These are phyloP conservation scores for Oplegnathus fasciatus DNA, from an alignment of 2,113 vertebrate species.

Conservation along the genomic window DNA sequence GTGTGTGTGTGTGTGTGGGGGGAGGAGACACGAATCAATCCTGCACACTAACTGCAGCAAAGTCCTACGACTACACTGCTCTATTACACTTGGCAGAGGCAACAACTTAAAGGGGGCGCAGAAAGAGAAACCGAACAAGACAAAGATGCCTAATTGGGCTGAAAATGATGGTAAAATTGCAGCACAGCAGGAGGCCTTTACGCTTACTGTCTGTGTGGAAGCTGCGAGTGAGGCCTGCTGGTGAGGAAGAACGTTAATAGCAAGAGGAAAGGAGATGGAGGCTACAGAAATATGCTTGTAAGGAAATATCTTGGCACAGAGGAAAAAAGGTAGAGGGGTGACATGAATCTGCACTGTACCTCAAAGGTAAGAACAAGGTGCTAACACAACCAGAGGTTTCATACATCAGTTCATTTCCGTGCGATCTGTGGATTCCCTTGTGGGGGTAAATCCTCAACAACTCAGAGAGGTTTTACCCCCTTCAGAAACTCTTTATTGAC, in stretches of 20 bases:
- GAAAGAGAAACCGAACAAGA: conserved; percentile 30
- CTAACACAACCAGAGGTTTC: neutral
- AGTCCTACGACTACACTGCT: neutral
- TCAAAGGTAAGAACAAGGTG: neutral
- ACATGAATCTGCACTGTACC: neutral
- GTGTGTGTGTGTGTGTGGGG: no score
- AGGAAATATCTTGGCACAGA: neutral
- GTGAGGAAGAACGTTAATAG: conserved; percentile 29
- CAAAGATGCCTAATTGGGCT: conserved; percentile 46
- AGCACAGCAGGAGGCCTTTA: conserved; percentile 32
- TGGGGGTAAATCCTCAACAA: no score
- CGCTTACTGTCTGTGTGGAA: conserved; percentile 18
- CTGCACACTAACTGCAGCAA: conserved; percentile 18
- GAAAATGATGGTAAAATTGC: conserved; percentile 52
- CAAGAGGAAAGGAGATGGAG: neutral
- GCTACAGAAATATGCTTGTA: neutral
- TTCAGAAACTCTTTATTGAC: no score
- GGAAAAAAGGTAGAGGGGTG: neutral
- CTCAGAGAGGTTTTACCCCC: neutral
- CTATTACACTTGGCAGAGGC: conserved; percentile 19
- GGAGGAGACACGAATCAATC: conserved; percentile 23
- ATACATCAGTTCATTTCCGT: neutral
- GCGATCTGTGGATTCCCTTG: neutral
- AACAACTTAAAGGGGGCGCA: neutral
- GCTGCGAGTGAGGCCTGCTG: conserved; percentile 14